A percentile compares a stretch with the other conserved stretches of the same genome.
Conservation (phyloP, 2,113 vertebrate genomes). For the Fregata magnificens region DNA sequence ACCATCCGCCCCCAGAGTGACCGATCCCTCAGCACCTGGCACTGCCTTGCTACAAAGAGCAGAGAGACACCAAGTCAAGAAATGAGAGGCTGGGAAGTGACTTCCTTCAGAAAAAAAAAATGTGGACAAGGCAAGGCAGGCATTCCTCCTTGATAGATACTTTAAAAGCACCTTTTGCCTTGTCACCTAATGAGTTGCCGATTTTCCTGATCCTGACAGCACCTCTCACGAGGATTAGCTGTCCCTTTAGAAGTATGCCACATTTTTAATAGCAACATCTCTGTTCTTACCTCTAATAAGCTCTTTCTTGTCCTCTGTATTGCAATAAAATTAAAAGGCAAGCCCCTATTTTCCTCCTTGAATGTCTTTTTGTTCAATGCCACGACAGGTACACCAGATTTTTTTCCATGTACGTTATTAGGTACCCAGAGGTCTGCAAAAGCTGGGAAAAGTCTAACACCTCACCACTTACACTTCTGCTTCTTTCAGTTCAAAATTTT, state of each 20-base stretch:
- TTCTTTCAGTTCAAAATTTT: neutral
- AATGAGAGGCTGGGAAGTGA: neutral
- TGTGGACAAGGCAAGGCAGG: neutral
- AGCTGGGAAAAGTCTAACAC: neutral
- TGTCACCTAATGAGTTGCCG: neutral
- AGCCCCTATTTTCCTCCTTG: neutral
- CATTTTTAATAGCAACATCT: neutral
- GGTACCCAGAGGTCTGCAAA: neutral
- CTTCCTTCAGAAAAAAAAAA: neutral
- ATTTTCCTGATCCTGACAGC: neutral
- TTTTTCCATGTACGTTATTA: neutral
- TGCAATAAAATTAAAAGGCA: neutral
- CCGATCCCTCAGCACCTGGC: too few species aligned
- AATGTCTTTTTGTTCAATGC: neutral
- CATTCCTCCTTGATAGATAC: too few species aligned
- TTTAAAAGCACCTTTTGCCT: neutral
- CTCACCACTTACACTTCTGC: neutral
- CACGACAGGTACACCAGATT: neutral
- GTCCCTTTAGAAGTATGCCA: too few species aligned
- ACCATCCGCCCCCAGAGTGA: accelerated
- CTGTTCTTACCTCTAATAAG: neutral
- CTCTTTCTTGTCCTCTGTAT: neutral
- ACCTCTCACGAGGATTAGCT: neutral
- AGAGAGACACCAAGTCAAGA: neutral
- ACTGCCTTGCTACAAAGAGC: neutral